Evolutionary conservation across 1,140 invertebrate species (phyloP), one percentile per base, ranked within the genome.

Genomic region (Drosophila hydei): DNA sequence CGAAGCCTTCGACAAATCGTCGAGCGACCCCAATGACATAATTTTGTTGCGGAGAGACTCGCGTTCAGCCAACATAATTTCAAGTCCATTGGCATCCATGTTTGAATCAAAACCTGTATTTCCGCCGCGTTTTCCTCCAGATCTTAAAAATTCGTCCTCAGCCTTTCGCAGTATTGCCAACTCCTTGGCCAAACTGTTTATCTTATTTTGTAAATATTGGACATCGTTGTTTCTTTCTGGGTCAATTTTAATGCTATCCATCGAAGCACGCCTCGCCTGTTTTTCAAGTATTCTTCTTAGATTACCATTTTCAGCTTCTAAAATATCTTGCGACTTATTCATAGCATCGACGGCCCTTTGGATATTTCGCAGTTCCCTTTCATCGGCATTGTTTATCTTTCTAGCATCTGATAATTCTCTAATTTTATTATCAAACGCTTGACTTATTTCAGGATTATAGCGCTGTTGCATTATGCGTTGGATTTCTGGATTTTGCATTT

Each of bases 221-320:
- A 91, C 52, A 58, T 91, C 90, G 6, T 27, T 73, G 38, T 75
- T 79, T 21, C 54, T 71, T 30, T 91, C 90, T 2, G 81, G 81
- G n/a, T 91, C 81, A 4, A 85, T 36, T 11, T 21, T 25, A 2
- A 90, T 68, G 45, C 38, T 68, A 2, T 89, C 77, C 63, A 90
- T 50, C 1, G 61, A 40, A 5, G 42, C 61, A 4, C 89, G 83
- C 9, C 45, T 60, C 0, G 81, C 72, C 16, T 85, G 77, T 30
- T 91, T 91, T 9, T 89, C 90, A 25, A 91, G 74, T 9, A 90
- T 52, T 8, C 83, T 63, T 52, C 83, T 88, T 0, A 91, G 70
- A 36, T 77, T 81, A 5, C 47, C 72, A 63, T 91, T 91, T 42
- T 91, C 79, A 2, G 79, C 72, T 38, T 81, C 69, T 0, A 85